These are phyloP conservation scores for Ambastaia sidthimunki DNA, from an alignment of 2,797 vertebrate species.

Conservation along the genomic window DNA sequence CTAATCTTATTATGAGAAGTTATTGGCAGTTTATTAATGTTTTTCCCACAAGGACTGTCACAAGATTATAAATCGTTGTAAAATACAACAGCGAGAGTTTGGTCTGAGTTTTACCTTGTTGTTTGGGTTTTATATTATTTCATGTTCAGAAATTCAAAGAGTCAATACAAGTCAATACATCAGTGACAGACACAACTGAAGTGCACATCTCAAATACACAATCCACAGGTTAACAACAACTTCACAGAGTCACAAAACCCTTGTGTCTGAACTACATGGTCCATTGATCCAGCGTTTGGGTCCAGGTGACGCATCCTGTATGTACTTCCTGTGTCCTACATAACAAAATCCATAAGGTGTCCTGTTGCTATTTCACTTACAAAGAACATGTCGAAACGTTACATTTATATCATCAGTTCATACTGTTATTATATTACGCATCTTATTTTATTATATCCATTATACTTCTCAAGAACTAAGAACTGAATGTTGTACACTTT, in stretches of 20 bases:
- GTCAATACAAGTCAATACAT: neutral
- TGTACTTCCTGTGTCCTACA: neutral
- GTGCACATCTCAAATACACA: neutral
- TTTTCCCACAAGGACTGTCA: neutral
- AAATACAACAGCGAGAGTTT: neutral
- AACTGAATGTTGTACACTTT: too few species aligned
- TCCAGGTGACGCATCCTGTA: neutral
- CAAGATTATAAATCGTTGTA: constrained; percentile 3
- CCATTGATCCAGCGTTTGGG: neutral
- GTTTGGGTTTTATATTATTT: constrained; percentile 7
- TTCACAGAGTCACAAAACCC: neutral
- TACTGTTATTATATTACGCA: too few species aligned
- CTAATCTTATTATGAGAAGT: neutral
- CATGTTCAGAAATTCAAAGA: neutral
- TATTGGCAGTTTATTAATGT: too few species aligned
- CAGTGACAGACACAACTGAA: neutral
- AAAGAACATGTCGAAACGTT: too few species aligned
- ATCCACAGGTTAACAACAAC: too few species aligned
- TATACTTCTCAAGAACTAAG: too few species aligned
- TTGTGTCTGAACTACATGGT: neutral
- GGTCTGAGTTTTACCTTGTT: neutral
- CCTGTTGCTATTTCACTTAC: too few species aligned
- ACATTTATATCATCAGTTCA: too few species aligned
- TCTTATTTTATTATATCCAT: too few species aligned
- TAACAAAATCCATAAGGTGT: too few species aligned